A percentile compares a stretch with the other conserved stretches of the same genome.
Evolutionary conservation across 1,140 invertebrate genomes (phyloP).

Genomic region (Lucilia sericata): DNA sequence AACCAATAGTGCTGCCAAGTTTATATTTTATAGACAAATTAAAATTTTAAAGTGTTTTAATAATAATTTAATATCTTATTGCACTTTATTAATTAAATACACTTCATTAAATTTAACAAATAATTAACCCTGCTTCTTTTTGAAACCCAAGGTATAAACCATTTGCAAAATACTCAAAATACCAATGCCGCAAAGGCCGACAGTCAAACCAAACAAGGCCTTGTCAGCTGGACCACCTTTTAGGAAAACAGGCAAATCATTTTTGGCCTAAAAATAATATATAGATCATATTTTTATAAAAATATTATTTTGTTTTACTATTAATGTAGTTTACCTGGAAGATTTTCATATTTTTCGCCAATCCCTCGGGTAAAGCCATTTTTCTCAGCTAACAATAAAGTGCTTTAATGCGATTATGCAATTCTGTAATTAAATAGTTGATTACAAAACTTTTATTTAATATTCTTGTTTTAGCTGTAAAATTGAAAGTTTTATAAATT

Average conservation of each 20-base stretch:
- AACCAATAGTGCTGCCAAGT: neutral
- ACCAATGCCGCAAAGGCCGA: slow-evolving; percentile 61
- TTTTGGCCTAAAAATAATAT: slow-evolving; percentile 54
- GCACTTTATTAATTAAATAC: slow-evolving; percentile 46
- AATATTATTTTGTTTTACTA: too few species aligned
- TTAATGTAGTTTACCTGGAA: slow-evolving; percentile 61
- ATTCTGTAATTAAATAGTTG: slow-evolving; percentile 48
- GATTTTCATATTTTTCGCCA: slow-evolving; percentile 63
- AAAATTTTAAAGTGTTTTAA: slow-evolving; percentile 21
- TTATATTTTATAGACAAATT: neutral
- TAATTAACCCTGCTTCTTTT: slow-evolving; percentile 55
- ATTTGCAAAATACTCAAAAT: slow-evolving; percentile 60
- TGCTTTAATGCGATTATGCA: slow-evolving; percentile 54
- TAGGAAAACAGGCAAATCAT: slow-evolving; percentile 62
- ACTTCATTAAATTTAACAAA: neutral
- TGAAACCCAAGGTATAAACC: slow-evolving; percentile 63
- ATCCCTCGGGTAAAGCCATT: slow-evolving; percentile 64
- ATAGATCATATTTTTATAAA: slow-evolving; percentile 19
- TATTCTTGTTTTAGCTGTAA: neutral
- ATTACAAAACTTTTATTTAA: too few species aligned
- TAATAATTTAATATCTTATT: neutral
- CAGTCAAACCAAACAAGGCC: slow-evolving; percentile 61
- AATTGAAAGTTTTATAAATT: neutral
- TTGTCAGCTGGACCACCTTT: slow-evolving; percentile 65
- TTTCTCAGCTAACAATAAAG: slow-evolving; percentile 1